phyloP scores from a whole-genome alignment of 2,113 vertebrate species.

The Aepyceros melampus region DNA sequence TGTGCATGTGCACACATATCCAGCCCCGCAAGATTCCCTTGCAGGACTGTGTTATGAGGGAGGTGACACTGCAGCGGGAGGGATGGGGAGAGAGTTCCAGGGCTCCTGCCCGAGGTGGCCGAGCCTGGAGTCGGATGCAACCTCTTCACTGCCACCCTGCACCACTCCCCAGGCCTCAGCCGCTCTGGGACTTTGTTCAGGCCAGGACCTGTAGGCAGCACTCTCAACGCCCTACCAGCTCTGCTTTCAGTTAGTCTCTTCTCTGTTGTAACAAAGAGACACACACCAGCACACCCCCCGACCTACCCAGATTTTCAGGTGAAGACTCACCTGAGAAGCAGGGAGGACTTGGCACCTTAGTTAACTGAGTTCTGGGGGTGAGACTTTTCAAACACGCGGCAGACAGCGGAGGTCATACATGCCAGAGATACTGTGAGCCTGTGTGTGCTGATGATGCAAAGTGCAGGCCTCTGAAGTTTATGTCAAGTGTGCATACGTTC shows the following conservation, averaged over 20 bases:
- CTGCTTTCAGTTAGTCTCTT: constrained; percentile 59
- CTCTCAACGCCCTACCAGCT: constrained; percentile 57
- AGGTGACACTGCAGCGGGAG: not conserved
- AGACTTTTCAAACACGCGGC: accelerated
- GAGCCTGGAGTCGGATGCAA: not conserved
- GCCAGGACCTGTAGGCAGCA: constrained; percentile 42
- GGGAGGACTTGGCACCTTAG: not conserved
- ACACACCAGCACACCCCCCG: not conserved
- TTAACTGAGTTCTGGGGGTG: not conserved
- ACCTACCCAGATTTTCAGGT: not conserved
- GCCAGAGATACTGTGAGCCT: not conserved
- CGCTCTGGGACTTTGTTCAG: not conserved
- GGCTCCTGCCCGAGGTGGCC: not conserved
- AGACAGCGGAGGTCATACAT: accelerated
- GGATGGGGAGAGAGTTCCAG: not conserved
- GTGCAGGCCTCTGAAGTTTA: accelerated
- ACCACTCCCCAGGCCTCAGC: no score
- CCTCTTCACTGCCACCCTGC: not conserved
- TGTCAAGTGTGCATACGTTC: accelerated
- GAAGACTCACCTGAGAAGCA: not conserved
- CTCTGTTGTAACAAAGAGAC: not conserved
- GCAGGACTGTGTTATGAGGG: not conserved
- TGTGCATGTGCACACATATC: not conserved
- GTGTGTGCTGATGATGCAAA: not conserved
- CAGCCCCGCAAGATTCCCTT: not conserved